Base-by-base conservation (phyloP, 2,113 vertebrate species). In the Gorsachius goisagi region DNA sequence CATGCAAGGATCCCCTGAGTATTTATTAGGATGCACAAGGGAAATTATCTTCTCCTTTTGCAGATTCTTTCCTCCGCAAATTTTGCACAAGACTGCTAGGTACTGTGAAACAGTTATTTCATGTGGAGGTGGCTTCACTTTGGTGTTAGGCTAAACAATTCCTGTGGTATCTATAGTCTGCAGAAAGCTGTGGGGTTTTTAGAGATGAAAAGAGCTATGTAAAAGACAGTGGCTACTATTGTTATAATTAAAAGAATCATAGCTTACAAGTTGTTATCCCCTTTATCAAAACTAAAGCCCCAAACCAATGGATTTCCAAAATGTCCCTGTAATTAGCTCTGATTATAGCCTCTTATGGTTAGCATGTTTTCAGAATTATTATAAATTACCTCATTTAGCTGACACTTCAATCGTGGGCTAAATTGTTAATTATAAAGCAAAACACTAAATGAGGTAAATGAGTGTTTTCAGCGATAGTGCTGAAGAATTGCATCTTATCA, bases 241-340 rank as follows among this genome's bases (percentile, higher is more conserved):
- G 62, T 88, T 95, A 30, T 50, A 95, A 86, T 95, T 90, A 82
- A 75, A 96, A 84, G 75, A 73, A 90, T 74, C 67, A n/a, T 16
- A 66, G 53, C 93, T 93, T 93, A 81, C 52, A 75, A 86, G 69
- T 92, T 95, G 76, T 93, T 96, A 92, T 91, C 87, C 77, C 47
- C 59, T 96, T 91, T 94, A 95, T 97, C 91, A 96, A 88, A 93
- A 81, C 69, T 63, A 80, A 86, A 91, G 85, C 86, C 75, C 68
- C 44, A 95, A 91, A 90, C 79, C 73, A 88, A 59, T 84, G 86
- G 84, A 88, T 95, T 97, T 96, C 88, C 77, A 95, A 84, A 94
- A 82, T 41, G 49, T 72, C 81, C 83, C 81, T 96, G n/a, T 97
- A 96, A 97, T 97, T 97, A 97, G 52, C 86, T 86, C 78, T 95